Conservation (phyloP, 2,113 vertebrate genomes). For the Typhlomys cinereus region DNA sequence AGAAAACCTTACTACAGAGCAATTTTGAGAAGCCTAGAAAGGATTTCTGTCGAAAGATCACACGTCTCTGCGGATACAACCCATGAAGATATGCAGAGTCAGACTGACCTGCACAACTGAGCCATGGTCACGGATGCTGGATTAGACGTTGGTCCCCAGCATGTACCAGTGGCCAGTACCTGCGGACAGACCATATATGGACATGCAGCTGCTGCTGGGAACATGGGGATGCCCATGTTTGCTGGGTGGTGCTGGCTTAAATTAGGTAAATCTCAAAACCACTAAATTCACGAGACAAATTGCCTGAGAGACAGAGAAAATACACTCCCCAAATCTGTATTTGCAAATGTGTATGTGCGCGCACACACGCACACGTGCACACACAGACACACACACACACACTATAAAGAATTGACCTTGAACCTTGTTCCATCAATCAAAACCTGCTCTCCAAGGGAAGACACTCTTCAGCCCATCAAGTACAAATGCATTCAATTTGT, state of each 20-base stretch:
- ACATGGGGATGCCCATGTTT: background rate
- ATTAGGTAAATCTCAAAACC: conserved; percentile 74
- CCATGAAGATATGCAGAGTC: rapidly evolving
- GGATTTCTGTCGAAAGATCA: background rate
- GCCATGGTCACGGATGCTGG: background rate
- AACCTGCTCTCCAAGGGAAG: conserved; percentile 70
- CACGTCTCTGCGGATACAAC: rapidly evolving
- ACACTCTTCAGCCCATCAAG: conserved; percentile 73
- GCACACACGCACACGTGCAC: too few species aligned
- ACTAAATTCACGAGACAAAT: conserved; percentile 69
- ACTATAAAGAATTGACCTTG: conserved; percentile 70
- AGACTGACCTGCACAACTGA: background rate
- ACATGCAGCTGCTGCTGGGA: background rate
- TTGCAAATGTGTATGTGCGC: too few species aligned
- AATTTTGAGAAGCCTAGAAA: background rate
- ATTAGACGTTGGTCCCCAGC: background rate
- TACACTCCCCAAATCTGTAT: conserved; percentile 67
- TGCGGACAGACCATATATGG: background rate
- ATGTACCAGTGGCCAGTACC: background rate
- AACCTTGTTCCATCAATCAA: conserved; percentile 62
- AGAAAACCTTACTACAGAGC: background rate
- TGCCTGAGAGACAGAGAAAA: conserved; percentile 61
- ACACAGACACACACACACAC: too few species aligned
- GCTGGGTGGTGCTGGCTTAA: conserved; percentile 32
- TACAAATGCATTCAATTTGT: conserved; percentile 69